Evolutionary conservation across 2,113 vertebrate genomes (phyloP), one percentile per base, ranked within the genome.

Genomic region (Pterophyllum scalare): DNA sequence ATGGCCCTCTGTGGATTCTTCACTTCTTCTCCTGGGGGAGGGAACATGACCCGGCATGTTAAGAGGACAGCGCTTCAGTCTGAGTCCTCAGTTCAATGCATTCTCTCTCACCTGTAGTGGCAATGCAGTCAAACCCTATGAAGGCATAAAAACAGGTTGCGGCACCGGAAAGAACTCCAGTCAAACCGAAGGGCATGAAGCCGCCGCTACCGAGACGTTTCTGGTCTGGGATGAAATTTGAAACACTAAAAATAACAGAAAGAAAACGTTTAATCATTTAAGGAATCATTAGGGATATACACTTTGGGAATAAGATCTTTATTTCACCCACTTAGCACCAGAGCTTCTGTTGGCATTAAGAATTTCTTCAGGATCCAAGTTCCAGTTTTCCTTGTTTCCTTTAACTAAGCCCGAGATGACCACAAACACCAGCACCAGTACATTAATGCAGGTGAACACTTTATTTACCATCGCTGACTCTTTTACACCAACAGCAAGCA

Each of bases 101-200:
- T 13, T 35, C 31, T 8, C 20, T 15, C 93, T 90, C 65, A 99
- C 98, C 98, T 95, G 98, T 98, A 14, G 98, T 99, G 70, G 98
- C 97, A 2, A 99, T 99, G 93, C 98, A 99, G 94, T 99, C 98
- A 80, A 99, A 99, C 20, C 98, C 98, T 46, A 99, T 97, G 1
- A 99, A 99, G 80, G 98, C 98, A 35, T 99, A 99, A 93, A 99
- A 99, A 83, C 98, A 99, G 0, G 98, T 99, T 2, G 98, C 98
- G 22, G 98, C 98, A 13, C 98, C 98, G 0, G 98, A 98, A 2
- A 99, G 95, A 56, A 99, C 97, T 15, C 98, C 98, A 0, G 92
- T 88, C 81, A 97, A 93, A 2, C 98, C 98, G 14, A 97, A 99
- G 2, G 98, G 98, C 97, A 98, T 97, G 92, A 99, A 99, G 0